Evolutionary conservation across 2,888 invertebrate species (phyloP).

Genomic region (Eupithecia subfuscata): DNA sequence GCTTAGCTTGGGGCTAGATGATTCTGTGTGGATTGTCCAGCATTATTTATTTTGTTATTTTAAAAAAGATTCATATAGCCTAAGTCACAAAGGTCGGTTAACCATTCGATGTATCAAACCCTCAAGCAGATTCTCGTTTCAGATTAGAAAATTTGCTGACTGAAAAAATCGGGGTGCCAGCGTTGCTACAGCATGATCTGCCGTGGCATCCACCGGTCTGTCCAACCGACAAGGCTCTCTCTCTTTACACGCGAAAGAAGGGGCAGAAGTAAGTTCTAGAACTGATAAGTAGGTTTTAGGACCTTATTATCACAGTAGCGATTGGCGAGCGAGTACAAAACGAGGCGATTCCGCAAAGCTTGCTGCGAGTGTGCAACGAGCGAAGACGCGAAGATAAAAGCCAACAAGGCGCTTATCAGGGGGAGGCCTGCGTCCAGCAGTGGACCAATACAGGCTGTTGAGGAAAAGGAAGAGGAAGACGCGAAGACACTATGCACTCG

Average conservation of each 20-base stretch:
- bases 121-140: conserved; percentile 27
- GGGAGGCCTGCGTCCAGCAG: too few relatives aligned
- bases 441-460: too few relatives aligned
- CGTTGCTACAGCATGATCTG: conserved; percentile 86
- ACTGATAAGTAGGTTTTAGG: background rate
- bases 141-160: conserved; percentile 83
- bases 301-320: background rate
- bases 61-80: too few relatives aligned
- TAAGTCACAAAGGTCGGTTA: too few relatives aligned
- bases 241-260: conserved; percentile 61
- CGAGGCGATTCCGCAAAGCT: background rate
- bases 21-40: too few relatives aligned
- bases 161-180: conserved; percentile 85
- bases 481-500: too few relatives aligned
- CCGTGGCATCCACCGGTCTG: conserved; percentile 92
- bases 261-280: conserved; percentile 59
- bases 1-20: too few relatives aligned
- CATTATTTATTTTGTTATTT: too few relatives aligned
- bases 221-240: conserved; percentile 66
- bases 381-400: too few relatives aligned
- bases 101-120: background rate
- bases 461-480: too few relatives aligned
- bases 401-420: too few relatives aligned
- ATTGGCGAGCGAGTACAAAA: background rate
- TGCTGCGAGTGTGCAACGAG: too few relatives aligned